These are phyloP conservation scores for Pectinophora gossypiella DNA, from an alignment of 1,140 invertebrate genomes.

Conservation along the genomic window DNA sequence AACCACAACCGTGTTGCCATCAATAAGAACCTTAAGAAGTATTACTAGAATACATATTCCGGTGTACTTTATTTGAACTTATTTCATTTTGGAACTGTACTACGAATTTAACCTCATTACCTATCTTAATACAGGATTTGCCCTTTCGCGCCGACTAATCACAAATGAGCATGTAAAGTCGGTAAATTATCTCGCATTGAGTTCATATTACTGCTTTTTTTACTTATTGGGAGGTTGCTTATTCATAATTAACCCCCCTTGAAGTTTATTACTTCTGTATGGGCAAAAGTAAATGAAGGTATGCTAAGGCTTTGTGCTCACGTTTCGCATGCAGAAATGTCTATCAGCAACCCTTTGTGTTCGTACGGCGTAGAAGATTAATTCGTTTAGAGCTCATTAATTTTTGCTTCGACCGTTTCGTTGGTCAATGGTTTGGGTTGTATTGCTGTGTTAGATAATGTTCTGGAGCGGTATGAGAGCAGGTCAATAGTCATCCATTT, in stretches of 20 bases:
- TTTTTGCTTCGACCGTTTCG: background rate
- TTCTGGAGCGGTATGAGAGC: background rate
- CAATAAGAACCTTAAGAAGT: conserved; percentile 45
- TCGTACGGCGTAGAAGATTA: background rate
- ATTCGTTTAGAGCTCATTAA: background rate
- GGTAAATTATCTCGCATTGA: conserved; percentile 73
- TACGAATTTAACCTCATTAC: conserved; percentile 71
- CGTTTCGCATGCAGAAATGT: background rate
- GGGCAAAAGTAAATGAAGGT: conserved; percentile 37
- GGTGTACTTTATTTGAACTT: conserved; percentile 25
- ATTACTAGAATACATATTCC: conserved; percentile 46
- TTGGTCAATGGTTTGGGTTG: no score
- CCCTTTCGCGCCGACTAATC: conserved; percentile 74
- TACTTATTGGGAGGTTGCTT: conserved; percentile 66
- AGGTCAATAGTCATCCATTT: conserved; percentile 29
- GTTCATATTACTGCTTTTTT: conserved; percentile 66
- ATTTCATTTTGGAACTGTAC: conserved; percentile 32
- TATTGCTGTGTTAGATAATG: background rate
- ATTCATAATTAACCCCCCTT: conserved; percentile 73
- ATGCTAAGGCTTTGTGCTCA: background rate
- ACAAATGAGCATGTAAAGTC: conserved; percentile 74
- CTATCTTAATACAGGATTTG: conserved; percentile 75
- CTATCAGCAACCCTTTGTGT: background rate
- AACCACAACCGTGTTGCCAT: conserved; percentile 29
- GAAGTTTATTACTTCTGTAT: conserved; percentile 71